phyloP scores from a whole-genome alignment of 2,797 vertebrate species.

The Threskiornis aethiopicus region DNA sequence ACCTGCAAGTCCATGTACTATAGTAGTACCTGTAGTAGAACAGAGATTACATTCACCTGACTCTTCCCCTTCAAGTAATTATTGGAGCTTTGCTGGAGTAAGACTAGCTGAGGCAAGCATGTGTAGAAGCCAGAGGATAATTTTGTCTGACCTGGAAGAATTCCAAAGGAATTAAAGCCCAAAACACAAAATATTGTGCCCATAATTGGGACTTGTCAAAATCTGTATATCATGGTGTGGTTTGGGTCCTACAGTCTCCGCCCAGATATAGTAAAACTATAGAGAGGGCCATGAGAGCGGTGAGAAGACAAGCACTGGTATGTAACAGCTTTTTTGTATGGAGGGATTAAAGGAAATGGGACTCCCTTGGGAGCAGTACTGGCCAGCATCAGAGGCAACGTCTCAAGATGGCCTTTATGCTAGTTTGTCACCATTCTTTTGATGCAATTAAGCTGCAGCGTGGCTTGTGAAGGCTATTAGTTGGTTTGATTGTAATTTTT shows the following conservation, averaged over 20 bases:
- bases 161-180: background rate
- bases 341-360: background rate
- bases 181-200: background rate
- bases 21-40: background rate
- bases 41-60: background rate
- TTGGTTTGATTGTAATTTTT: background rate
- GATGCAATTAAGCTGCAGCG: background rate
- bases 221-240: background rate
- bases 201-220: background rate
- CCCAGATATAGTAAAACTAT: background rate
- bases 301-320: background rate
- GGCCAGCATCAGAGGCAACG: background rate
- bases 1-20: background rate
- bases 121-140: background rate
- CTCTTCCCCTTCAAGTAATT: background rate
- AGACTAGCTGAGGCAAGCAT: background rate
- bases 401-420: background rate
- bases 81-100: background rate
- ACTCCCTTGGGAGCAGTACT: background rate
- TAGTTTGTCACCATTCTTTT: background rate
- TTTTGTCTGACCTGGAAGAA: background rate
- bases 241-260: background rate
- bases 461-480: background rate
- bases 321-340: background rate
- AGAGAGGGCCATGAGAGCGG: background rate